phyloP scores from a whole-genome alignment of 2,797 vertebrate species.

The Intellagama lesueurii region DNA sequence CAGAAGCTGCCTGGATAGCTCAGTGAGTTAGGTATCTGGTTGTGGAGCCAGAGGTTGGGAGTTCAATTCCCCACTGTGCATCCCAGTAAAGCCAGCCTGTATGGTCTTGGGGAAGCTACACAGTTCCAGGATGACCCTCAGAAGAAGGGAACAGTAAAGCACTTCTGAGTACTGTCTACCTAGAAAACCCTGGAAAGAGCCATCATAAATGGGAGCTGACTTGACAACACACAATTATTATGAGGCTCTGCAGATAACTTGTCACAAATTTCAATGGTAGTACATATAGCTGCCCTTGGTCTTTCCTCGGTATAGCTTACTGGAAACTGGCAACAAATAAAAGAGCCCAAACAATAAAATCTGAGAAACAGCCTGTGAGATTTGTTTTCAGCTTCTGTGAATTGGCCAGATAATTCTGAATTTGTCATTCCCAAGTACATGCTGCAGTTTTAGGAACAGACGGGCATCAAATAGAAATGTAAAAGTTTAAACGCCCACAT shows the following conservation, averaged over 20 bases:
- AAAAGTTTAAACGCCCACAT: constrained; percentile 10
- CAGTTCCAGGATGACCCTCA: no score
- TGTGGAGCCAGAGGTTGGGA: no score
- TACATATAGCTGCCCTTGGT: constrained; percentile 44
- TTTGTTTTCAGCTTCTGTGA: neutral
- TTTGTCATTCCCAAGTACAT: neutral
- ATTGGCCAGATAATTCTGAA: rapidly evolving
- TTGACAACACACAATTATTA: no score
- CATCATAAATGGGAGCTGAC: no score
- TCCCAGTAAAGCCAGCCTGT: no score
- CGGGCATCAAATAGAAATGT: neutral
- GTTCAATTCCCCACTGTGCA: no score
- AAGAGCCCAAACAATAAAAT: neutral
- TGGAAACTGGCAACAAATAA: constrained; percentile 9
- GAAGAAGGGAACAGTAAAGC: no score
- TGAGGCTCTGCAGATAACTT: constrained; percentile 18
- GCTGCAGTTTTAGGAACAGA: neutral
- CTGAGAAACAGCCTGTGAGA: constrained; percentile 35
- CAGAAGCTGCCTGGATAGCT: no score
- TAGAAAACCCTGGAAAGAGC: no score
- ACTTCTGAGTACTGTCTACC: no score
- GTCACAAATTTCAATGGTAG: constrained; percentile 41
- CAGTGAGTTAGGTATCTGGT: no score
- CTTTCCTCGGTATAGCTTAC: constrained; percentile 43
- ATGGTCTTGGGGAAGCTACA: no score